These are phyloP conservation scores for Champsocephalus gunnari DNA, from an alignment of 2,797 vertebrate species.

Conservation along the genomic window DNA sequence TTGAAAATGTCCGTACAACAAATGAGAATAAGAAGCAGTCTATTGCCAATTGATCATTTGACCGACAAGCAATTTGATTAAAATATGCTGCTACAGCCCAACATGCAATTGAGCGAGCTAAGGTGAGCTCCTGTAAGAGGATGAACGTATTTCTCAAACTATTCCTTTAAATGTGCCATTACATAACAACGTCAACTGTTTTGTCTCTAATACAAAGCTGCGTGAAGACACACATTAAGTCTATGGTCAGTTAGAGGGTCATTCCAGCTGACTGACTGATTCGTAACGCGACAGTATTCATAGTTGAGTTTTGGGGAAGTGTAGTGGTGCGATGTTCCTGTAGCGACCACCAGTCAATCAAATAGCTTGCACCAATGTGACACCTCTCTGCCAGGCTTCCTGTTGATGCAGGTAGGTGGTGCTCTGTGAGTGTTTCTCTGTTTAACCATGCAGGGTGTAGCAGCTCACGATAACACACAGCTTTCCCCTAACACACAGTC, in stretches of 20 bases:
- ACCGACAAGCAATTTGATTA: too few species aligned
- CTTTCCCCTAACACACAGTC: slow-evolving; percentile 1
- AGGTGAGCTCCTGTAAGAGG: too few species aligned
- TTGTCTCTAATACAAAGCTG: not conserved
- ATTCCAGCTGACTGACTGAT: slow-evolving; percentile 19
- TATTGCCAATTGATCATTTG: too few species aligned
- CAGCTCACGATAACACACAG: not conserved
- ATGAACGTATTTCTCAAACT: not conserved
- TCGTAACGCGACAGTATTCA: slow-evolving; percentile 10
- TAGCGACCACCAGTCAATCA: slow-evolving; percentile 16
- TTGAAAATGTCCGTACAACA: too few species aligned
- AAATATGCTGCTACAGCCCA: too few species aligned
- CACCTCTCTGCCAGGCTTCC: slow-evolving; percentile 1
- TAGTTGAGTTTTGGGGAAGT: slow-evolving; percentile 30
- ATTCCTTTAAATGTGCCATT: not conserved
- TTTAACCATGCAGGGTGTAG: not conserved
- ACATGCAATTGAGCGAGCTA: too few species aligned
- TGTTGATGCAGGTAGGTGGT: not conserved
- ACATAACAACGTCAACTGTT: not conserved
- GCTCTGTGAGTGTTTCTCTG: not conserved
- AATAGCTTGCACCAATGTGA: slow-evolving; percentile 4
- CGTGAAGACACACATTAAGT: not conserved
- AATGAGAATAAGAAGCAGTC: too few species aligned
- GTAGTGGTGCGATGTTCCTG: slow-evolving; percentile 9
- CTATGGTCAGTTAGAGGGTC: not conserved